These are phyloP conservation scores for Simalia tracyae DNA, from an alignment of 2,797 vertebrate species.

Conservation along the genomic window DNA sequence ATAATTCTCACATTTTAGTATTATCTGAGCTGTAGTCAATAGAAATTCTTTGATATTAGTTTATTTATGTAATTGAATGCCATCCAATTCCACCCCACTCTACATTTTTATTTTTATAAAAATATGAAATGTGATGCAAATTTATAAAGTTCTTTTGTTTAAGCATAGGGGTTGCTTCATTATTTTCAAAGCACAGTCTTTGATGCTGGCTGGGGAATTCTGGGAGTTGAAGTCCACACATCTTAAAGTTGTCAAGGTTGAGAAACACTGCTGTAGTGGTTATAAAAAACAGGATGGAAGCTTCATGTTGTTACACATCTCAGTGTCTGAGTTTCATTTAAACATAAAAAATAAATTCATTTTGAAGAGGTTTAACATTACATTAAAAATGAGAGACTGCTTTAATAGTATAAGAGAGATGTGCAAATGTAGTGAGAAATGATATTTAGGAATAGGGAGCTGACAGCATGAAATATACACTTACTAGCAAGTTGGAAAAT, in stretches of 20 bases:
- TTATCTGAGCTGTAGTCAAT: not conserved
- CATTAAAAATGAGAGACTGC: accelerated
- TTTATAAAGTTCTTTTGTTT: not conserved
- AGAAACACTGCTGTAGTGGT: not conserved
- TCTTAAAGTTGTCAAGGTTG: no score
- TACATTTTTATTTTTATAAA: not conserved
- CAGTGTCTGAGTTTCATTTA: constrained; percentile 13
- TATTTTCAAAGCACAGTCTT: not conserved
- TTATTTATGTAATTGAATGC: not conserved
- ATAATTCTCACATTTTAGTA: not conserved
- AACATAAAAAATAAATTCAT: not conserved
- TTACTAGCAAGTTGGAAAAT: constrained; percentile 15
- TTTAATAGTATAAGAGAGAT: not conserved
- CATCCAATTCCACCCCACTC: not conserved
- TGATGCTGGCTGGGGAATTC: no score
- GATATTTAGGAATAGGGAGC: not conserved
- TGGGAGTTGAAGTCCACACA: no score
- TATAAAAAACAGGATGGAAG: not conserved
- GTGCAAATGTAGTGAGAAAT: not conserved
- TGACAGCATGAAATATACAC: not conserved
- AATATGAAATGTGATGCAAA: not conserved
- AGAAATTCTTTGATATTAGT: not conserved
- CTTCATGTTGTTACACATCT: not conserved
- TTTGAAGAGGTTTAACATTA: not conserved
- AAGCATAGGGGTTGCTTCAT: not conserved